These are phyloP conservation scores for Lacerta bilineata DNA, from an alignment of 2,797 vertebrate genomes.

Conservation along the genomic window DNA sequence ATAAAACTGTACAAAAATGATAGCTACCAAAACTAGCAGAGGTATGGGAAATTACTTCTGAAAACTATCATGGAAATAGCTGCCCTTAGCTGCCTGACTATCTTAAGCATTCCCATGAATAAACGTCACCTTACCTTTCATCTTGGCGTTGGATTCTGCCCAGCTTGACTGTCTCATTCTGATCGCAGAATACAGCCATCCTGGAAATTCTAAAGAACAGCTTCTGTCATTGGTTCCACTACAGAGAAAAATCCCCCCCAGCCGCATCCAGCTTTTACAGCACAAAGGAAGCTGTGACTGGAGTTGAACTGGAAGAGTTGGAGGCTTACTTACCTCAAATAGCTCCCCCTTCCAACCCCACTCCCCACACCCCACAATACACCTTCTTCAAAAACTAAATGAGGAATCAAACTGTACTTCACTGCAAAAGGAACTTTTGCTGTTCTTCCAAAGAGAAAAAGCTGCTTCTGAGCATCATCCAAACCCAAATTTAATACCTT, in stretches of 20 bases:
- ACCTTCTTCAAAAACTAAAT: constrained; percentile 68
- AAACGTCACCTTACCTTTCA: constrained; percentile 93
- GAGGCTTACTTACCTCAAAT: constrained; percentile 81
- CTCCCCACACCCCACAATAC: constrained; percentile 51
- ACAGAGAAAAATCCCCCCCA: constrained; percentile 78
- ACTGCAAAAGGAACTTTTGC: constrained; percentile 51
- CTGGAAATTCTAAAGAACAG: constrained; percentile 96
- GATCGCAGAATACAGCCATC: constrained; percentile 90
- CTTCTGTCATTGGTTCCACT: constrained; percentile 93
- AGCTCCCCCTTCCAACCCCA: constrained; percentile 62
- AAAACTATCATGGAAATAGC: constrained; percentile 66
- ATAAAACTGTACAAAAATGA: constrained; percentile 52
- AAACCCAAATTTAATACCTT: constrained; percentile 58
- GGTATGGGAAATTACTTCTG: constrained; percentile 60
- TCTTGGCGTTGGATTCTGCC: constrained; percentile 86
- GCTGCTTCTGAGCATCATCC: constrained; percentile 63
- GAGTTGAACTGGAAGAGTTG: constrained; percentile 76
- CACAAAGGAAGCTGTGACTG: constrained; percentile 76
- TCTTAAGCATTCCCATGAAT: constrained; percentile 86
- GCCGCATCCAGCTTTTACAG: constrained; percentile 75
- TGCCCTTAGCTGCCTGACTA: constrained; percentile 74
- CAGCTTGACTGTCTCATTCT: constrained; percentile 86
- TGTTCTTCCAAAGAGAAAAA: constrained; percentile 56
- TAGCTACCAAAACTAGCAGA: constrained; percentile 68
- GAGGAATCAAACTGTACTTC: constrained; percentile 70